A percentile compares a stretch with the other conserved stretches of the same genome.
phyloP scores from a whole-genome alignment of 2,113 vertebrate genomes.

The Pituophis catenifer region DNA sequence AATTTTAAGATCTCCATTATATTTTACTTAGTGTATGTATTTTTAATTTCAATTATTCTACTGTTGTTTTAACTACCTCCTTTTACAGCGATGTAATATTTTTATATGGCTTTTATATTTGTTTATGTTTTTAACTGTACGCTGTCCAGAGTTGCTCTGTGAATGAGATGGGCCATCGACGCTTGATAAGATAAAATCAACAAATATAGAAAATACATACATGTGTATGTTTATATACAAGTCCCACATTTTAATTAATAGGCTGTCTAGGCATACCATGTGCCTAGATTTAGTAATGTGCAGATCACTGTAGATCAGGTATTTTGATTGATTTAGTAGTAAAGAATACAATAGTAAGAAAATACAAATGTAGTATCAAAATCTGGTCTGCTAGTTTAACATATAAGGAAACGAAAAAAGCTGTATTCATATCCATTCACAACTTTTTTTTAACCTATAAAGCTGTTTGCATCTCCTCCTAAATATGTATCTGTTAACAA shows the following conservation, averaged over 20 bases:
- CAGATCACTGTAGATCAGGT: not conserved
- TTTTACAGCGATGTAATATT: not conserved
- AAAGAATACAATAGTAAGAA: not conserved
- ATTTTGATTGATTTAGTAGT: not conserved
- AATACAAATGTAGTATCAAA: not conserved
- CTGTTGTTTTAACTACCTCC: not conserved
- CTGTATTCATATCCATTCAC: not conserved
- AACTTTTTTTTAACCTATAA: not conserved
- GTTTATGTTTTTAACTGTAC: not conserved
- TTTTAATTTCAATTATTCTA: not conserved
- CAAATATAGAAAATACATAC: not conserved
- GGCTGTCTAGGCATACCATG: not conserved
- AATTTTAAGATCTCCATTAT: not conserved
- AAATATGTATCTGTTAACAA: not conserved
- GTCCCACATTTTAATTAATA: not conserved
- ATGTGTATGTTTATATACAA: not conserved
- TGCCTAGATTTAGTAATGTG: not conserved
- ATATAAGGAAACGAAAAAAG: not conserved
- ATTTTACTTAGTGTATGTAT: not conserved
- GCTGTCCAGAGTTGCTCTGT: not conserved
- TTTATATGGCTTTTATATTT: not conserved
- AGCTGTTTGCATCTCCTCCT: not conserved
- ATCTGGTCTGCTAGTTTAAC: not conserved
- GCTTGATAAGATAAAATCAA: not conserved
- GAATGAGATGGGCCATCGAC: not conserved